phyloP scores from a whole-genome alignment of 2,797 vertebrate species.

The Rousettus madagascariensis region DNA sequence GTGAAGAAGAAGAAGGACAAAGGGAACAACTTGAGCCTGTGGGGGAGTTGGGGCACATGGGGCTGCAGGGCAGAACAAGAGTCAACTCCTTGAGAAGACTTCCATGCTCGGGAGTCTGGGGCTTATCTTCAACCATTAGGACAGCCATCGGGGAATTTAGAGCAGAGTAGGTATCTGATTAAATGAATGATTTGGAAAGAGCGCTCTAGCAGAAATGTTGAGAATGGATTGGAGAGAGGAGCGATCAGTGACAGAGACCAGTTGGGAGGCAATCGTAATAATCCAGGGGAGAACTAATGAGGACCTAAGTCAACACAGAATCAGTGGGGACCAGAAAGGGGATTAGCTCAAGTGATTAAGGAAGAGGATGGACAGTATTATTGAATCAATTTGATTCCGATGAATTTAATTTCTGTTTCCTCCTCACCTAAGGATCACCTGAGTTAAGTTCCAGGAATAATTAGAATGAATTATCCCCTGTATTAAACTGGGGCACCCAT shows the following conservation, averaged over 20 bases:
- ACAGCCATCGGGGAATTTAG: neutral
- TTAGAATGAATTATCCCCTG: neutral
- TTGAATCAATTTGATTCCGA: neutral
- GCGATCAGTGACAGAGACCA: neutral
- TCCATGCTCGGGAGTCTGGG: neutral
- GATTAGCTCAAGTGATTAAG: neutral
- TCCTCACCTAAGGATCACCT: neutral
- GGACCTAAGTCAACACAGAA: neutral
- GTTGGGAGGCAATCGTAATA: neutral
- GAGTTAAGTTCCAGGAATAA: constrained; percentile 6
- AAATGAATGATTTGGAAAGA: neutral
- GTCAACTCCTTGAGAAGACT: neutral
- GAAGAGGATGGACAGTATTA: neutral
- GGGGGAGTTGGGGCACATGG: rapidly evolving
- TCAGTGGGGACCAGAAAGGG: neutral
- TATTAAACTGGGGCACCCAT: neutral
- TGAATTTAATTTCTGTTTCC: neutral
- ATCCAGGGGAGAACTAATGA: neutral
- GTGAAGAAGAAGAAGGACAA: neutral
- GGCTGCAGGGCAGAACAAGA: neutral
- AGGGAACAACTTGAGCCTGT: neutral
- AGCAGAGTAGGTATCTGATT: neutral
- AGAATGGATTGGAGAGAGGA: neutral
- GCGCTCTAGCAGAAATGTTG: neutral
- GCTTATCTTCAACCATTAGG: neutral